phyloP scores from a whole-genome alignment of 2,113 vertebrate species.

The Myotis brandtii region DNA sequence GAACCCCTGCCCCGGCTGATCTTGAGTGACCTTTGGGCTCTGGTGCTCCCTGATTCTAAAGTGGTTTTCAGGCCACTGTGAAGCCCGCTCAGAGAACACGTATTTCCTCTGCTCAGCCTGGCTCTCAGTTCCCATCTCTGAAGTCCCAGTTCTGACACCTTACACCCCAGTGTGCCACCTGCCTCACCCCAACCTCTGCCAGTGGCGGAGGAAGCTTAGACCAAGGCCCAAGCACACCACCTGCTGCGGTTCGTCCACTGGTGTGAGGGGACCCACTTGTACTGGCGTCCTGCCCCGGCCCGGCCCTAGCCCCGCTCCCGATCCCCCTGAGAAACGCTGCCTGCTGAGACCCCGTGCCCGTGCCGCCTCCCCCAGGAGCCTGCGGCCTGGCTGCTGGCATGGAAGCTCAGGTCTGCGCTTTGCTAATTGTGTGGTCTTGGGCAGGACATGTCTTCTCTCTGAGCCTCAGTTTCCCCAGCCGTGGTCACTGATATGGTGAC shows the following conservation, averaged over 20 bases:
- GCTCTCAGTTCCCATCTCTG: not conserved
- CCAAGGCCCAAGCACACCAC: too few relatives aligned
- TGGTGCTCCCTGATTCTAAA: not conserved
- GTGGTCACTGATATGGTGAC: not conserved
- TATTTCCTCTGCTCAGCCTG: not conserved
- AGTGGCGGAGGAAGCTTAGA: not conserved
- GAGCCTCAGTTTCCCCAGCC: not conserved
- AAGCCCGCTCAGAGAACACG: not conserved
- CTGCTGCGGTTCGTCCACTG: not conserved
- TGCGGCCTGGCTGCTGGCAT: not conserved
- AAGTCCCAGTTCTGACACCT: too few relatives aligned
- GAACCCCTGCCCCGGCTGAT: not conserved
- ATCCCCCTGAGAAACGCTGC: not conserved
- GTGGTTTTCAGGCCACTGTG: not conserved
- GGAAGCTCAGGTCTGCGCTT: not conserved
- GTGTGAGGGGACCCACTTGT: not conserved
- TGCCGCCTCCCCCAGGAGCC: not conserved
- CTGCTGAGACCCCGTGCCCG: not conserved
- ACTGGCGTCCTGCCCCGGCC: not conserved
- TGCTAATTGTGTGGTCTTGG: not conserved
- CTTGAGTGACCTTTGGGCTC: not conserved
- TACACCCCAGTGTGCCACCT: too few relatives aligned
- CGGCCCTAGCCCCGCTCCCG: fast-evolving
- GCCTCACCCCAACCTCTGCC: not conserved
- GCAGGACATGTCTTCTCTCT: not conserved